Conservation (phyloP, 92 coral and sea anemone genomes). For the Epizoanthus rinbou region DNA sequence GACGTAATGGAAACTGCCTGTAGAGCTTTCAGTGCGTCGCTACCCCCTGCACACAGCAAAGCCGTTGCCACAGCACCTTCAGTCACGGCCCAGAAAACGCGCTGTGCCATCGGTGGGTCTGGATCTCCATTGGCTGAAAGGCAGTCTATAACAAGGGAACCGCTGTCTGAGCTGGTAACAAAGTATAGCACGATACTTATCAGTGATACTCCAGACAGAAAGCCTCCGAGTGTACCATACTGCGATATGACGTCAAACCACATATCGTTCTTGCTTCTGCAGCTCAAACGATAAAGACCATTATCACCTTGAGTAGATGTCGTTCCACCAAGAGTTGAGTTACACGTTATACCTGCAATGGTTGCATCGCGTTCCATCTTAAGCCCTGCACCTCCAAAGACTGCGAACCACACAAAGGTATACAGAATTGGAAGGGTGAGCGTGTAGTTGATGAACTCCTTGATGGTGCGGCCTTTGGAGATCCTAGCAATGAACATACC, state of each 20-base stretch:
- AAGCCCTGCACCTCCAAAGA: slow-evolving; percentile 53
- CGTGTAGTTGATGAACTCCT: slow-evolving; percentile 51
- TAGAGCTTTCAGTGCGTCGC: slow-evolving; percentile 73
- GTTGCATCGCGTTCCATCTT: slow-evolving; percentile 56
- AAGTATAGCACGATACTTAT: slow-evolving; percentile 58
- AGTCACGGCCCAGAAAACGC: slow-evolving; percentile 63
- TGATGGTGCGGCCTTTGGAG: slow-evolving; percentile 69
- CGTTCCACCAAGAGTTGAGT: slow-evolving; percentile 44
- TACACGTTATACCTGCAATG: slow-evolving; percentile 41
- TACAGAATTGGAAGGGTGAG: slow-evolving; percentile 47
- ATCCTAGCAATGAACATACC: slow-evolving; percentile 94
- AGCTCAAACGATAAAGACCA: slow-evolving; percentile 48
- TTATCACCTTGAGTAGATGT: slow-evolving; percentile 14
- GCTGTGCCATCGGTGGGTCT: slow-evolving; percentile 53
- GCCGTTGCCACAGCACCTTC: slow-evolving; percentile 90
- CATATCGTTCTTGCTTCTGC: slow-evolving; percentile 51
- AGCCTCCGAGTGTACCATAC: slow-evolving; percentile 44
- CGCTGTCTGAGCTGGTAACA: slow-evolving; percentile 68
- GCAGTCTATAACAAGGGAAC: slow-evolving; percentile 63
- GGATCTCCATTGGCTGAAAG: slow-evolving; percentile 65
- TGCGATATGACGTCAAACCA: slow-evolving; percentile 51
- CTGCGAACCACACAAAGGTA: slow-evolving; percentile 50
- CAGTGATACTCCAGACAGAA: slow-evolving; percentile 46
- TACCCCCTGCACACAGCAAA: slow-evolving; percentile 75
- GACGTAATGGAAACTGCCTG: slow-evolving; percentile 81